Evolutionary conservation across 2,888 invertebrate species (phyloP).

Genomic region (Pemphredon lugubris): DNA sequence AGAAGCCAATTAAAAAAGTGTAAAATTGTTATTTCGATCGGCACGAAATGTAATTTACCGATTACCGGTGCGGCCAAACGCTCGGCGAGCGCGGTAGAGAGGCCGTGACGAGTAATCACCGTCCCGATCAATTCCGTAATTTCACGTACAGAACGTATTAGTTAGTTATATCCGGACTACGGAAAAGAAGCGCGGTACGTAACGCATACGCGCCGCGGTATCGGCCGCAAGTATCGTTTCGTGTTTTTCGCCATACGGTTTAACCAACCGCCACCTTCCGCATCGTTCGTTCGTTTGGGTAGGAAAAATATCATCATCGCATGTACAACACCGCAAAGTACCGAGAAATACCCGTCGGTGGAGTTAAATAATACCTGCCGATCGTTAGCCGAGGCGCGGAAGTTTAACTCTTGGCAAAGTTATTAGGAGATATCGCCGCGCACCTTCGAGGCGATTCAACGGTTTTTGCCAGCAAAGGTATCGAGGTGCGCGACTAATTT

Average conservation of each 20-base stretch:
- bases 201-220: slow-evolving; percentile 25
- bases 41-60: slow-evolving; percentile 48
- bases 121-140: slow-evolving; percentile 64
- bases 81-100: slow-evolving; percentile 25
- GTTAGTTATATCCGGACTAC: slow-evolving; percentile 29
- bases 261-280: slow-evolving; percentile 58
- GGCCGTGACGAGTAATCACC: slow-evolving; percentile 36
- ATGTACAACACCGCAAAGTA: slow-evolving; percentile 13
- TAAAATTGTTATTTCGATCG: slow-evolving; percentile 40
- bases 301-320: slow-evolving; percentile 60
- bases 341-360: slow-evolving; percentile 24
- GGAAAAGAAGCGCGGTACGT: slow-evolving; percentile 40
- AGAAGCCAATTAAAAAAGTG: slow-evolving; percentile 50
- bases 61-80: slow-evolving; percentile 27
- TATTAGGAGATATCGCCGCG: too few species aligned
- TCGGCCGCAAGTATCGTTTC: slow-evolving; percentile 44
- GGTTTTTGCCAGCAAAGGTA: too few species aligned
- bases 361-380: slow-evolving; percentile 29
- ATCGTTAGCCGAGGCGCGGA: slow-evolving; percentile 19
- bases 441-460: too few species aligned
- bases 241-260: slow-evolving; percentile 55
- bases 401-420: slow-evolving; percentile 18
- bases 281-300: slow-evolving; percentile 58
- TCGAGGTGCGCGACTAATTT: too few species aligned
- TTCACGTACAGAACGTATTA: slow-evolving; percentile 60